These are phyloP conservation scores for Galeopsomyia nigrocyanea DNA, from an alignment of 2,888 invertebrate genomes.

Conservation along the genomic window DNA sequence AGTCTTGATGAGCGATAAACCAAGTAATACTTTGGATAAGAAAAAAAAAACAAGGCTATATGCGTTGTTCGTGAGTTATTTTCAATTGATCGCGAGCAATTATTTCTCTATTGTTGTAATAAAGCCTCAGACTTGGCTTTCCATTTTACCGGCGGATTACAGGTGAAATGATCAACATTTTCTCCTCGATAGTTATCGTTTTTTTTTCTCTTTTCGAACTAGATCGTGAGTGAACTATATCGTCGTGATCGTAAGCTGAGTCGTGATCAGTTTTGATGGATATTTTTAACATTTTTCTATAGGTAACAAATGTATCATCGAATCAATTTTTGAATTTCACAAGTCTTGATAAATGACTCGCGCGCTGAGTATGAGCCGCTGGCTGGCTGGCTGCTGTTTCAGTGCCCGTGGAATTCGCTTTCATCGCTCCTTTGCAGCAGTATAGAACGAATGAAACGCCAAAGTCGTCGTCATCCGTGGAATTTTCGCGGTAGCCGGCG, in stretches of 20 bases:
- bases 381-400: no score
- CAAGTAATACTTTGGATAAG: background rate
- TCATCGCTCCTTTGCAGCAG: no score
- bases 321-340: no score
- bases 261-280: no score
- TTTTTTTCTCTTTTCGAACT: background rate
- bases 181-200: constrained; percentile 15
- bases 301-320: no score
- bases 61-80: constrained; percentile 33
- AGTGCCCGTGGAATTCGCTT: no score
- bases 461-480: no score
- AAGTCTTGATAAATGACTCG: no score
- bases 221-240: constrained; percentile 14
- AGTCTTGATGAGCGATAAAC: constrained; percentile 6
- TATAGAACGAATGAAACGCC: no score
- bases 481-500: no score
- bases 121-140: constrained; percentile 12
- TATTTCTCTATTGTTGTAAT: constrained; percentile 20
- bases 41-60: constrained; percentile 14
- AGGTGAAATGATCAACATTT: constrained; percentile 5
- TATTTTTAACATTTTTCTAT: no score
- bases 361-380: no score
- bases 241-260: background rate
- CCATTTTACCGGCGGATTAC: background rate
- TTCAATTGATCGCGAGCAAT: constrained; percentile 38